Base-by-base conservation (phyloP, 2,797 vertebrate genomes). In the Columba guinea region DNA sequence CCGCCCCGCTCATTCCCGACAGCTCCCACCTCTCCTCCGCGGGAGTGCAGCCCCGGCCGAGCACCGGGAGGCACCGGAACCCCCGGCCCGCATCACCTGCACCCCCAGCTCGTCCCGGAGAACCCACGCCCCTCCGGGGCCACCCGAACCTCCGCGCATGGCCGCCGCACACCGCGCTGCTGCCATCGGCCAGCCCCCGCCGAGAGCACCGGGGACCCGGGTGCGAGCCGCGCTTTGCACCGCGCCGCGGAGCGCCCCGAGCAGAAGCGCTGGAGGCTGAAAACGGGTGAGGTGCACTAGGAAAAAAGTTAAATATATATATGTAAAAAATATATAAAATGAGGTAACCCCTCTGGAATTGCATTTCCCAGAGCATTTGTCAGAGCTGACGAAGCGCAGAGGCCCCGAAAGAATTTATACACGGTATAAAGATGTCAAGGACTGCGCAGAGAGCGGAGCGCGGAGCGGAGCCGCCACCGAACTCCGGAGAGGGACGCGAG, bases 311-410 rank as follows among this genome's bases (percentile, higher is more conserved):
- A 39, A 34, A 80, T 52, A 87, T 48, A 63, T 63, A 52, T 16
- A 28, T 3, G 51, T 12, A 75, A 65, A 65, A 82, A 64, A 44
- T 34, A 68, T 44, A 91, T 92, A 93, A 94, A 96, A 87, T 97
- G 96, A 97, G 93, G 94, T 92, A 96, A 97, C 93, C 93, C 87
- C 95, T 94, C 95, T 94, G 97, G 97, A 97, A 97, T 96, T 89
- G 95, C 90, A 84, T 94, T 96, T 97, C 94, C 95, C 84, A 94
- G 89, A 62, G 95, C 80, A 96, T 97, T 97, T 97, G 97, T 97
- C 97, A 97, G 97, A 27, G 93, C 94, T 97, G 97, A 97, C 97
- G 96, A 97, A 97, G 97, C 93, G 86, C 97, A 97, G 97, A 94
- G 97, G 92, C 94, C 94, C 87, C 80, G 73, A 94, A 97, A 97